Evolutionary conservation across 1,140 invertebrate species (phyloP).

Genomic region (Drosophila pachea): DNA sequence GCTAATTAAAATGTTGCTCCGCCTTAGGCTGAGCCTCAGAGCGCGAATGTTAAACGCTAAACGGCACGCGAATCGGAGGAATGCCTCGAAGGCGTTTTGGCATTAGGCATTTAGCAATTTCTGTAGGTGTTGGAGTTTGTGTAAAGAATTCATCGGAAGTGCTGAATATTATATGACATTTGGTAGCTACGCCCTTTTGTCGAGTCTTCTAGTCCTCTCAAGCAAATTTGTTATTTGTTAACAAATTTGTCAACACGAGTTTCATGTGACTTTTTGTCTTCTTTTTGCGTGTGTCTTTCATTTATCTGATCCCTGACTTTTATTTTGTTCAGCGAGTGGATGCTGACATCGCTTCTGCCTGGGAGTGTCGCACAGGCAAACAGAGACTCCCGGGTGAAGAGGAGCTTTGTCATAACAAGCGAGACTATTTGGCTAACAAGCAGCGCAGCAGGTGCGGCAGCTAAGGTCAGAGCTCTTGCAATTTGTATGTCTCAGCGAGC

Average conservation of each 20-base stretch:
- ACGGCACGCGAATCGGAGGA: constrained; percentile 54
- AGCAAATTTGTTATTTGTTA: constrained; percentile 60
- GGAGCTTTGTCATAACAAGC: constrained; percentile 49
- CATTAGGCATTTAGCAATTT: constrained; percentile 31
- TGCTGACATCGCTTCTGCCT: constrained; percentile 14
- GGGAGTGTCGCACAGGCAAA: background rate
- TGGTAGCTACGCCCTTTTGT: constrained; percentile 5
- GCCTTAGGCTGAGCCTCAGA: background rate
- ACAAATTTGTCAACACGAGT: constrained; percentile 57
- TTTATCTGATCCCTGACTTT: constrained; percentile 25
- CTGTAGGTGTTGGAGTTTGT: background rate
- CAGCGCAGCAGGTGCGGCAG: constrained; percentile 7
- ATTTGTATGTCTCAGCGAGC: constrained; percentile 37
- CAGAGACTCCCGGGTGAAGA: background rate
- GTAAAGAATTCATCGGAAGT: constrained; percentile 23
- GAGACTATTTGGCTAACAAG: constrained; percentile 55
- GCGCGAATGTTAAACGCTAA: constrained; percentile 42
- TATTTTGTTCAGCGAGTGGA: constrained; percentile 51
- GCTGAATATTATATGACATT: background rate
- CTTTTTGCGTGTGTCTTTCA: constrained; percentile 38
- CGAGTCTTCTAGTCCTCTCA: constrained; percentile 11
- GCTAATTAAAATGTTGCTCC: constrained; percentile 24
- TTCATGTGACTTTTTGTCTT: constrained; percentile 66
- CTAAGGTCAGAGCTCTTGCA: constrained; percentile 30
- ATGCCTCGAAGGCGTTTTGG: constrained; percentile 17